Evolutionary conservation across 2,113 vertebrate genomes (phyloP).

Genomic region (Lampris incognitus): DNA sequence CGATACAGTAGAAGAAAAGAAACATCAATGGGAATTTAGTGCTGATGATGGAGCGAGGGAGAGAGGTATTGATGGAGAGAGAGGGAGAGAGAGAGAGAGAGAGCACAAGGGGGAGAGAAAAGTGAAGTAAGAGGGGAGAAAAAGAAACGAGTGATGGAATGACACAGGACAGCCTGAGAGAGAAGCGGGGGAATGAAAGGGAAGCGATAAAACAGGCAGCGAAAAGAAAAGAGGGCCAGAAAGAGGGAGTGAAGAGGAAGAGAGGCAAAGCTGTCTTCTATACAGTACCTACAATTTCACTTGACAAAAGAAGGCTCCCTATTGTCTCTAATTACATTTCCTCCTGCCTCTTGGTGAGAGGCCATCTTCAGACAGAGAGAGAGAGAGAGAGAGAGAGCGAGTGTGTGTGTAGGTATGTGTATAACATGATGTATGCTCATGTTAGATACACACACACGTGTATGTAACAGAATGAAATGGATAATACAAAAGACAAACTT

Average conservation of each 20-base stretch:
- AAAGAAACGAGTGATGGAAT: background rate
- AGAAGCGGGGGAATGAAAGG: background rate
- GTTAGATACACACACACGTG: no score
- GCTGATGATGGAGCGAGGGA: slow-evolving; percentile 99
- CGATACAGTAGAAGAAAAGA: slow-evolving; percentile 99
- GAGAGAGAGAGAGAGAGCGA: background rate
- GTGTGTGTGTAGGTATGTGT: slow-evolving; percentile 41
- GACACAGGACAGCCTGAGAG: background rate
- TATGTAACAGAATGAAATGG: background rate
- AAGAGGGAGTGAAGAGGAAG: slow-evolving; percentile 55
- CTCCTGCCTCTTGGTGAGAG: slow-evolving; percentile 81
- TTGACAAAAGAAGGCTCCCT: slow-evolving; percentile 74
- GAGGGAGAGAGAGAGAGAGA: slow-evolving; percentile 50
- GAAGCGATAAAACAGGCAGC: slow-evolving; percentile 31
- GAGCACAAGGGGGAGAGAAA: slow-evolving; percentile 22
- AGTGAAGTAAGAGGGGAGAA: background rate
- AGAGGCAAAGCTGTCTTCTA: slow-evolving; percentile 78
- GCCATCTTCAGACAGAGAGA: slow-evolving; percentile 36
- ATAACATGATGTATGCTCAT: no score
- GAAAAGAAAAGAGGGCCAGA: slow-evolving; percentile 55
- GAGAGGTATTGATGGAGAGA: slow-evolving; percentile 84
- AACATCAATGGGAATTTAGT: slow-evolving; percentile 99
- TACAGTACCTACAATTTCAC: slow-evolving; percentile 71
- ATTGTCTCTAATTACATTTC: slow-evolving; percentile 77
- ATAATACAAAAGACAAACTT: background rate